A percentile compares a stretch with the other conserved stretches of the same genome.
phyloP scores from a whole-genome alignment of 2,888 invertebrate species.

The Tipula helvola region DNA sequence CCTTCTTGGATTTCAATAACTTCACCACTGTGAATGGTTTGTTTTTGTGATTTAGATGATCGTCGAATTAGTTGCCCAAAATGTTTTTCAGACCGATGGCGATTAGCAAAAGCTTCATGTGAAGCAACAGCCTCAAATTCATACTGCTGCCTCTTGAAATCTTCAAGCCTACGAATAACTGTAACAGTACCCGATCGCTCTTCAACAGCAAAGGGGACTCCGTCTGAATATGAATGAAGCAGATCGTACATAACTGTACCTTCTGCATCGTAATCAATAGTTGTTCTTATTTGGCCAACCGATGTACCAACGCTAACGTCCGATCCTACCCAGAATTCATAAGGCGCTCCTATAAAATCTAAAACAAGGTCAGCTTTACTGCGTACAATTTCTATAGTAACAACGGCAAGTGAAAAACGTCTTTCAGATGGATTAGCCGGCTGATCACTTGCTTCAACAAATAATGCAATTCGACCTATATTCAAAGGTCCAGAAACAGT shows the following conservation, averaged over 20 bases:
- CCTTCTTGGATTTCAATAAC: constrained; percentile 30
- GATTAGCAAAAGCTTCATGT: constrained; percentile 24
- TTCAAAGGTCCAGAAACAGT: constrained; percentile 49
- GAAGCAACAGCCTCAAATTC: constrained; percentile 75
- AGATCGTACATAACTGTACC: constrained; percentile 59
- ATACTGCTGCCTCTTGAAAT: constrained; percentile 54
- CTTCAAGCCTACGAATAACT: constrained; percentile 60
- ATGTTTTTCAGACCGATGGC: constrained; percentile 26
- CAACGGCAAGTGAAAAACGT: constrained; percentile 71
- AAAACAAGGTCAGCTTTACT: constrained; percentile 42
- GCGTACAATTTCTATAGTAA: constrained; percentile 61
- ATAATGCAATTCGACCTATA: constrained; percentile 63
- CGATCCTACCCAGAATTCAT: constrained; percentile 84
- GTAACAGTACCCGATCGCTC: constrained; percentile 79
- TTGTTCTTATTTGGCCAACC: constrained; percentile 71
- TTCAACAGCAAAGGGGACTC: constrained; percentile 88
- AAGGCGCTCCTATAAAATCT: constrained; percentile 72
- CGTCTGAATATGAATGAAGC: constrained; percentile 74
- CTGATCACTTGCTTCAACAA: constrained; percentile 74
- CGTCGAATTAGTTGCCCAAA: constrained; percentile 15
- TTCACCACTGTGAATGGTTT: constrained; percentile 21
- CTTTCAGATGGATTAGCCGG: constrained; percentile 74
- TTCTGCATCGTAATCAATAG: constrained; percentile 53
- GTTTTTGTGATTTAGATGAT: constrained; percentile 18
- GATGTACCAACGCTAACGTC: constrained; percentile 75